Conservation (phyloP, 2,113 vertebrate genomes). For the Stigmatopora argus region DNA sequence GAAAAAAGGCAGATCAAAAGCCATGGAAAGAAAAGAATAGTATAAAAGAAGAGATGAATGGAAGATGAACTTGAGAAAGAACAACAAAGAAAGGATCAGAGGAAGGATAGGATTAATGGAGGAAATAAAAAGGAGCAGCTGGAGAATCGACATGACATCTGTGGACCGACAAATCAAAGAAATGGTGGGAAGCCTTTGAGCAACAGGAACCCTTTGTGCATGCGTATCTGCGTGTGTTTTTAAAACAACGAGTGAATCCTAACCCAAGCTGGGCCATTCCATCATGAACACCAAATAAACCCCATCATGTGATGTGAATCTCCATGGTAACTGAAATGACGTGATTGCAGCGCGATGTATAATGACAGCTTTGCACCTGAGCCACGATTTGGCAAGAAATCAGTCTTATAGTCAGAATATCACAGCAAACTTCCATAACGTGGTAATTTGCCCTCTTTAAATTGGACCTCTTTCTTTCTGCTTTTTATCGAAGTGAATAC, state of each 20-base stretch:
- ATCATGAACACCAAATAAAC: conserved; percentile 3
- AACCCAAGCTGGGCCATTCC: neutral
- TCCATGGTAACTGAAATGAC: conserved; percentile 51
- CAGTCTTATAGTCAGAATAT: neutral
- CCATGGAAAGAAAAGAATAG: neutral
- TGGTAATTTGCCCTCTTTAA: neutral
- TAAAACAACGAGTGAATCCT: conserved; percentile 3
- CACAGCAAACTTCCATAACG: neutral
- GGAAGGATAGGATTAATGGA: conserved; percentile 1
- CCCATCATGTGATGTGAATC: conserved; percentile 37
- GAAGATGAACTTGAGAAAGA: neutral
- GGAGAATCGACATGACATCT: conserved; percentile 25
- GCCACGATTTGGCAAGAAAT: conserved; percentile 5
- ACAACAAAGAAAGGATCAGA: neutral
- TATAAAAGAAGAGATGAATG: neutral
- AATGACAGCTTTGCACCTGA: conserved; percentile 37
- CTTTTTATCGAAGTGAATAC: neutral
- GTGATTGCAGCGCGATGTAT: conserved; percentile 30
- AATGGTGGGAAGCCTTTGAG: conserved; percentile 37
- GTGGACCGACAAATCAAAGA: conserved; percentile 38
- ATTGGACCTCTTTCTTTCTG: neutral
- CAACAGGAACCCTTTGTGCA: neutral
- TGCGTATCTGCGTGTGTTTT: conserved; percentile 14
- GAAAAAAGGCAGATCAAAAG: neutral
- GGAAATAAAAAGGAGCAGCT: neutral